Conservation (phyloP, 2,888 invertebrate species). For the Criorhina ranunculi region DNA sequence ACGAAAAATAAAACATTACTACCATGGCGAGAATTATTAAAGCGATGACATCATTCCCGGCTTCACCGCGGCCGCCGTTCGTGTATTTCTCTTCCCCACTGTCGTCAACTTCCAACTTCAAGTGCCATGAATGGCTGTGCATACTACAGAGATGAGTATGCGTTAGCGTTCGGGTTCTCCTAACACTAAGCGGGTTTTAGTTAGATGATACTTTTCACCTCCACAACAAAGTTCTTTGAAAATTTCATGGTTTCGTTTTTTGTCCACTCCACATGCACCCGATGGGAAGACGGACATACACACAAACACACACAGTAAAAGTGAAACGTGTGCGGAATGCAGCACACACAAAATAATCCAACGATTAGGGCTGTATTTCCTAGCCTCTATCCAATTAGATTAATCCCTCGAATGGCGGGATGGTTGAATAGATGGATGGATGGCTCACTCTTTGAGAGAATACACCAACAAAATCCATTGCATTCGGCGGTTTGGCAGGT, state of each 20-base stretch:
- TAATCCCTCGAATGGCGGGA: slow-evolving; percentile 31
- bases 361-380: slow-evolving; percentile 21
- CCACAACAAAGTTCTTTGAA: slow-evolving; percentile 13
- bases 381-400: slow-evolving; percentile 54
- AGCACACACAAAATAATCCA: slow-evolving; percentile 47
- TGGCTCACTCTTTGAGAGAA: slow-evolving; percentile 23
- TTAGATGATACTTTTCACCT: slow-evolving; percentile 15
- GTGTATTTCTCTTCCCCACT: slow-evolving; percentile 28
- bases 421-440: slow-evolving; percentile 5
- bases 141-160: slow-evolving; percentile 42
- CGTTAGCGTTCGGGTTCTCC: slow-evolving; percentile 36
- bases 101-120: slow-evolving; percentile 18
- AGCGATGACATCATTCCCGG: slow-evolving; percentile 76
- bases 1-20: slow-evolving; percentile 55
- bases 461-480: slow-evolving; percentile 8
- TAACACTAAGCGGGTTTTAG: slow-evolving; percentile 21
- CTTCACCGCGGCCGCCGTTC: slow-evolving; percentile 21
- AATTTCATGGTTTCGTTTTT: slow-evolving; percentile 20
- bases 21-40: slow-evolving; percentile 58
- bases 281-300: slow-evolving; percentile 5
- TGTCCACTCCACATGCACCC: neutral
- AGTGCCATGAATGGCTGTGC: slow-evolving; percentile 30
- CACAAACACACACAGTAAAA: slow-evolving; percentile 41
- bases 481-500: slow-evolving; percentile 56
- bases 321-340: slow-evolving; percentile 56